Conservation (phyloP, 1,140 invertebrate genomes). For the Mycetomoellerius zeteki region DNA sequence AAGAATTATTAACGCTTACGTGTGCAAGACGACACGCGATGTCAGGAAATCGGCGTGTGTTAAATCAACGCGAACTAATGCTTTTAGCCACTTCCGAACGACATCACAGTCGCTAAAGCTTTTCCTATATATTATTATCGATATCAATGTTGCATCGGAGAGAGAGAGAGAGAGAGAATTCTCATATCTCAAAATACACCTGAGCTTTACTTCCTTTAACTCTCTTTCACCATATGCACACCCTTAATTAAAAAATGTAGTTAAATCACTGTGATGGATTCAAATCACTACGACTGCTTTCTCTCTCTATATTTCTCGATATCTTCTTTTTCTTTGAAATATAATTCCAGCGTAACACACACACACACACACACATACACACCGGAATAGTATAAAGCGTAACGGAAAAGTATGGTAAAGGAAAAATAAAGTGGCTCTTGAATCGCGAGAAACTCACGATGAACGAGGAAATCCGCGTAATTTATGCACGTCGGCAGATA, state of each 20-base stretch:
- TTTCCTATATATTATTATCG: background rate
- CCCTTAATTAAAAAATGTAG: background rate
- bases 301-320: background rate
- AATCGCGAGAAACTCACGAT: conserved; percentile 20
- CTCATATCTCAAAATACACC: background rate
- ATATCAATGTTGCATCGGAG: background rate
- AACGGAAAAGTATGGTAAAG: background rate
- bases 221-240: too few relatives aligned
- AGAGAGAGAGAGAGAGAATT: background rate
- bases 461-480: conserved; percentile 23
- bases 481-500: conserved; percentile 43
- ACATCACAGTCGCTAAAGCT: background rate
- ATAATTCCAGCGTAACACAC: conserved; percentile 22
- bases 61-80: conserved; percentile 26
- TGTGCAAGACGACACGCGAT: conserved; percentile 65
- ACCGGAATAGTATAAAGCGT: background rate
- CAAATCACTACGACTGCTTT: background rate
- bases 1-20: conserved; percentile 65
- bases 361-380: too few relatives aligned
- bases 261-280: conserved; percentile 7
- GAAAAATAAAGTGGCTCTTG: conserved; percentile 16
- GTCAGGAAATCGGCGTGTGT: conserved; percentile 50
- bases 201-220: background rate
- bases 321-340: background rate
- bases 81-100: background rate